phyloP scores from a whole-genome alignment of 2,797 vertebrate genomes.

The Amblyopsis hoosieri region DNA sequence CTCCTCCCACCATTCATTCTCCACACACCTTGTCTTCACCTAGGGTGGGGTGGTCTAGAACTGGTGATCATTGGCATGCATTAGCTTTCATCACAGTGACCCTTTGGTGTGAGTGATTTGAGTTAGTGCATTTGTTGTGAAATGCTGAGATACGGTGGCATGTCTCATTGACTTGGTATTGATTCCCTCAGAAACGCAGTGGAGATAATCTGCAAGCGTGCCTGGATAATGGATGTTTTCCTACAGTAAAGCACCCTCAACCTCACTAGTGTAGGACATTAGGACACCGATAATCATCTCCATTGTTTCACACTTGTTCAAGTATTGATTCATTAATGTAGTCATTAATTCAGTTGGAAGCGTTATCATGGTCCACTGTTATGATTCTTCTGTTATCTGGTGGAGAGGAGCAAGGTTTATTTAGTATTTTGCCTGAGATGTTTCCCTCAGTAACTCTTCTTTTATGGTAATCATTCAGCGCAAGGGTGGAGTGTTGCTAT shows the following conservation, averaged over 20 bases:
- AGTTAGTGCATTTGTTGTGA: constrained; percentile 13
- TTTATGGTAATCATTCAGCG: constrained; percentile 21
- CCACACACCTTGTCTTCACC: too few relatives aligned
- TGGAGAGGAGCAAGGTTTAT: background rate
- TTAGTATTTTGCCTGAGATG: background rate
- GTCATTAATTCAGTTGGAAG: background rate
- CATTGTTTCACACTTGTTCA: background rate
- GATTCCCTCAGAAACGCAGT: constrained; percentile 14
- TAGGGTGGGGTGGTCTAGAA: too few relatives aligned
- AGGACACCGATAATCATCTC: background rate
- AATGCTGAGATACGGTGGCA: constrained; percentile 15
- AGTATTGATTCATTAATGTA: background rate
- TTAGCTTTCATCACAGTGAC: constrained; percentile 1
- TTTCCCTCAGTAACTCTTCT: background rate
- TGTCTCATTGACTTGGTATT: constrained; percentile 23
- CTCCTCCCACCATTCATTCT: too few relatives aligned
- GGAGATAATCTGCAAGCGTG: constrained; percentile 20
- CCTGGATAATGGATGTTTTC: constrained; percentile 3
- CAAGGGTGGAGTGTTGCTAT: constrained; percentile 52
- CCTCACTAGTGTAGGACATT: background rate
- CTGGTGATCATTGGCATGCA: too few relatives aligned
- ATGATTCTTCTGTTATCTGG: too few relatives aligned
- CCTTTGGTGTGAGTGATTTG: constrained; percentile 14
- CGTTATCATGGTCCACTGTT: background rate
- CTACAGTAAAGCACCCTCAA: background rate